Percentiles rank a stretch among this genome's conserved stretches.
These are phyloP conservation scores for Octomys mimax DNA, from an alignment of 2,797 vertebrate species.

Conservation along the genomic window DNA sequence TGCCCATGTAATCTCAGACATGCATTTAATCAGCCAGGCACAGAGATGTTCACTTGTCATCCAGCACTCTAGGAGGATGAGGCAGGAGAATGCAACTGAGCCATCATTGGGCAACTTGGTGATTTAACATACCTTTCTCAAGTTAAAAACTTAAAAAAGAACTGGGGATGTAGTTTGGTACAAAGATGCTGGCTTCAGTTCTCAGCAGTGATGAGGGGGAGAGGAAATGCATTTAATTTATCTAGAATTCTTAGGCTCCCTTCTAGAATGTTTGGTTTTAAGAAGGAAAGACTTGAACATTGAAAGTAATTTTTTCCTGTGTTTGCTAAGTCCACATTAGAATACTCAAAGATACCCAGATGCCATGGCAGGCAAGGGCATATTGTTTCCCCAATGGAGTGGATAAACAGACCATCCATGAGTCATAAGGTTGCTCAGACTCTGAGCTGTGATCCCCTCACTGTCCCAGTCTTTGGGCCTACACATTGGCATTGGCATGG, in stretches of 20 bases:
- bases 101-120: neutral
- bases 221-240: neutral
- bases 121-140: neutral
- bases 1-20: neutral
- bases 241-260: neutral
- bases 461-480: neutral
- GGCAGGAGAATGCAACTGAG: neutral
- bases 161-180: neutral
- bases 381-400: rapidly evolving
- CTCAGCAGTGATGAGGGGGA: neutral
- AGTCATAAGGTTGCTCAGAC: neutral
- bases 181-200: neutral
- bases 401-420: rapidly evolving
- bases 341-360: neutral
- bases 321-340: neutral
- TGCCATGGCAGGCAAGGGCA: neutral
- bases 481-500: neutral
- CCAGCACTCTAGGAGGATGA: neutral
- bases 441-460: rapidly evolving
- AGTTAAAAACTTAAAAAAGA: neutral
- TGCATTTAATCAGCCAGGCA: neutral
- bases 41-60: too few species aligned
- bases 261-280: neutral
- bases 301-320: neutral
- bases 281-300: neutral